A percentile compares a stretch with the other conserved stretches of the same genome.
These are phyloP conservation scores for Sitobion miscanthi DNA, from an alignment of 1,140 invertebrate species.

Conservation along the genomic window DNA sequence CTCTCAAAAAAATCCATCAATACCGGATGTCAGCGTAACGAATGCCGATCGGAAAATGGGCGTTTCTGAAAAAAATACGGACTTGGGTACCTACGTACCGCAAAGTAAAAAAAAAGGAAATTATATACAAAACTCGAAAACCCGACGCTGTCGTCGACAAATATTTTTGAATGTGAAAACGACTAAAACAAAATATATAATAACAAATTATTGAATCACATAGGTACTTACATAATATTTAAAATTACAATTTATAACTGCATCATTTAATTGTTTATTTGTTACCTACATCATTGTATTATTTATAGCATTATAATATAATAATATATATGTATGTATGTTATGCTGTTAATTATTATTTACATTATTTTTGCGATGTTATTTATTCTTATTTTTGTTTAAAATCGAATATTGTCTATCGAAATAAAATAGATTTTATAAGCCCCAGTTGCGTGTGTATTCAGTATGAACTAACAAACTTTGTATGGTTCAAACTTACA, in stretches of 20 bases:
- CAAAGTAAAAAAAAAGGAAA: not conserved
- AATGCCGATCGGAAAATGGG: constrained; percentile 28
- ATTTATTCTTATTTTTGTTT: too few species aligned
- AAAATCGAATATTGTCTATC: too few species aligned
- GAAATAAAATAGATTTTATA: too few species aligned
- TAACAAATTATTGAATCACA: too few species aligned
- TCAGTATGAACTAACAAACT: too few species aligned
- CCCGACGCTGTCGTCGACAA: not conserved
- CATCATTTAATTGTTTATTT: not conserved
- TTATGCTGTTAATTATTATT: too few species aligned
- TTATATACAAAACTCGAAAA: not conserved
- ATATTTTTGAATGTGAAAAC: not conserved
- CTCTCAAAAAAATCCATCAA: constrained; percentile 28
- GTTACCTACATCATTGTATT: not conserved
- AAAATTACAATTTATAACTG: not conserved
- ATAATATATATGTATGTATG: not conserved
- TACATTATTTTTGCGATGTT: too few species aligned
- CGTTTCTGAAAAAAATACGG: not conserved
- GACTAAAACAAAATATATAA: not conserved
- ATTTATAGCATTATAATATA: not conserved
- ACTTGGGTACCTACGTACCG: not conserved
- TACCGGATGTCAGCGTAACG: constrained; percentile 19
- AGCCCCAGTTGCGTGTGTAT: too few species aligned
- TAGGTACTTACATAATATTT: not conserved
- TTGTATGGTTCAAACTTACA: not conserved